Conservation (phyloP, 2,113 vertebrate species). For the Argyrosomus japonicus region DNA sequence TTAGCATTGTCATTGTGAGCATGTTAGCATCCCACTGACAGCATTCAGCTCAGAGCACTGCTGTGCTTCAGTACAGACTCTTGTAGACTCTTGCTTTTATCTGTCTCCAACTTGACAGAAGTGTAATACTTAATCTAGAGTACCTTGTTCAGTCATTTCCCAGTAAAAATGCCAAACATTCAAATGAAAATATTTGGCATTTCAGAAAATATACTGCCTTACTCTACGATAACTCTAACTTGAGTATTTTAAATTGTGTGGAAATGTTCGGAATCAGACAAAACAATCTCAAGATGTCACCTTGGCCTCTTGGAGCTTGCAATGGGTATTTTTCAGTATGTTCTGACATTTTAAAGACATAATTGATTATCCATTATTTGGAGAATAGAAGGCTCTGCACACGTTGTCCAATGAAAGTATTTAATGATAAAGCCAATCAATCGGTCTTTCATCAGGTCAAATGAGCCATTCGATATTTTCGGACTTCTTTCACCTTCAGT, state of each 20-base stretch:
- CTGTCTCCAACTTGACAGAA: neutral
- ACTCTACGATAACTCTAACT: neutral
- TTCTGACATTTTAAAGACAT: neutral
- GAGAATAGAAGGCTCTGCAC: neutral
- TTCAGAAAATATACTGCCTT: neutral
- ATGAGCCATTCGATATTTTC: conserved; percentile 25
- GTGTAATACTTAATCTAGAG: neutral
- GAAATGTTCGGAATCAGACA: neutral
- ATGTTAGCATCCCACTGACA: neutral
- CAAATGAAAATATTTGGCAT: neutral
- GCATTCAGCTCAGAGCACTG: neutral
- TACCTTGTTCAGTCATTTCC: neutral
- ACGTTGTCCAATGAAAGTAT: conserved; percentile 3
- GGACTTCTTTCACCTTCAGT: conserved; percentile 13
- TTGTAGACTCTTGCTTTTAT: neutral
- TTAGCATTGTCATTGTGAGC: neutral
- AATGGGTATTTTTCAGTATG: neutral
- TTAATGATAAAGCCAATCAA: conserved; percentile 19
- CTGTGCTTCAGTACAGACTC: neutral
- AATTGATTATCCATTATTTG: neutral
- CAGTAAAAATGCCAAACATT: neutral
- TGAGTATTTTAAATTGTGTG: neutral
- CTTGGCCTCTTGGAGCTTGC: neutral
- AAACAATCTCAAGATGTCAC: conserved; percentile 14
- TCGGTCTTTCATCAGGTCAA: conserved; percentile 23